Conservation (phyloP, 2,113 vertebrate species). For the Pitta sordida region DNA sequence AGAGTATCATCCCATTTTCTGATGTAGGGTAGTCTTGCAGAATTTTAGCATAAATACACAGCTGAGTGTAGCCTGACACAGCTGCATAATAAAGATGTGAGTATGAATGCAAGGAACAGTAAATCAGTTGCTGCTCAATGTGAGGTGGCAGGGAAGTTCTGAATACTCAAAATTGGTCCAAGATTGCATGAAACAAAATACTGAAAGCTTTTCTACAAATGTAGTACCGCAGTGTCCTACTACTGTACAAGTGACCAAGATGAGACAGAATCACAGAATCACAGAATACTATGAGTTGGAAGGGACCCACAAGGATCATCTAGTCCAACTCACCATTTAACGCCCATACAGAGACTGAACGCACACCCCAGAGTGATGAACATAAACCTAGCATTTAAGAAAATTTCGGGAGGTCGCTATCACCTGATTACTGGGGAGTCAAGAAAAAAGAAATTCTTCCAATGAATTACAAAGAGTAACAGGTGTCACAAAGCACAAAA, state of each 20-base stretch:
- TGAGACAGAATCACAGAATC: no score
- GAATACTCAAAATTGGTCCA: background rate
- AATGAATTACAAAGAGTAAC: background rate
- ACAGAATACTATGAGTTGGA: no score
- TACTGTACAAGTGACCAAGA: background rate
- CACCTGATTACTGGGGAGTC: background rate
- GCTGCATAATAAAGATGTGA: background rate
- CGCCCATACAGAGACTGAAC: no score
- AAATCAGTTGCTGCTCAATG: background rate
- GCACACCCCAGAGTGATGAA: no score
- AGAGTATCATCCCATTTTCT: background rate
- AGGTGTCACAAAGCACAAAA: background rate
- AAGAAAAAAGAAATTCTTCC: background rate
- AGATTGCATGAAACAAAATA: background rate
- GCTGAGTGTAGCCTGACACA: background rate
- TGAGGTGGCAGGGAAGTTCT: background rate
- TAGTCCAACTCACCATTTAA: no score
- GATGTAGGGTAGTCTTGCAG: background rate
- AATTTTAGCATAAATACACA: background rate
- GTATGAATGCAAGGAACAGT: background rate
- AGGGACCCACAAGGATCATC: no score
- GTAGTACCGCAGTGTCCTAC: background rate
- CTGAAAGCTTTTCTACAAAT: background rate
- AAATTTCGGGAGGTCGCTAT: background rate
- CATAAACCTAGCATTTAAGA: background rate